phyloP scores from a whole-genome alignment of 2,888 invertebrate genomes.

The Erpobdella octoculata region DNA sequence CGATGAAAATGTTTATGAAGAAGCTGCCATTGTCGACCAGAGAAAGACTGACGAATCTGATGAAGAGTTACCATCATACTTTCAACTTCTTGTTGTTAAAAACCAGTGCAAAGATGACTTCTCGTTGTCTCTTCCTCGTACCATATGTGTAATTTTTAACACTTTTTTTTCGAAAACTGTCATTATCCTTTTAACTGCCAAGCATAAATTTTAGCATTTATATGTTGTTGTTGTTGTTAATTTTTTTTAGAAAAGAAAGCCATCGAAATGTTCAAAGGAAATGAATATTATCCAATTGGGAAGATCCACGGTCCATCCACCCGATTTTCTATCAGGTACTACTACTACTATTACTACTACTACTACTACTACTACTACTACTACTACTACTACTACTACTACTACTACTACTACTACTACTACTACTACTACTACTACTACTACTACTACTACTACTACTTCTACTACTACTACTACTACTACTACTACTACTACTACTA shows the following conservation, averaged over 20 bases:
- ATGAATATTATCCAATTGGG: too few relatives aligned
- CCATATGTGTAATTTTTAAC: too few relatives aligned
- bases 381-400: constrained; percentile 13
- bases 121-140: too few relatives aligned
- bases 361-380: constrained; percentile 15
- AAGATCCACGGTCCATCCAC: too few relatives aligned
- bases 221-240: too few relatives aligned
- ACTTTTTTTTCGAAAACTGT: too few relatives aligned
- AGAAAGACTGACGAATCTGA: neutral
- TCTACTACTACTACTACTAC: constrained; percentile 15
- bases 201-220: too few relatives aligned
- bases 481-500: constrained; percentile 14
- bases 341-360: constrained; percentile 1
- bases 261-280: too few relatives aligned
- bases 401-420: constrained; percentile 18
- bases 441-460: neutral
- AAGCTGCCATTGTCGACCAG: neutral
- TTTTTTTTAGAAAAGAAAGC: too few relatives aligned
- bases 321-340: too few relatives aligned
- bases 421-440: neutral
- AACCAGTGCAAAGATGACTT: neutral
- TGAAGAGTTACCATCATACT: neutral
- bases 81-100: neutral
- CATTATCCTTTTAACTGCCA: too few relatives aligned
- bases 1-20: neutral